These are phyloP conservation scores for Cabera pusaria DNA, from an alignment of 2,888 invertebrate genomes.

Conservation along the genomic window DNA sequence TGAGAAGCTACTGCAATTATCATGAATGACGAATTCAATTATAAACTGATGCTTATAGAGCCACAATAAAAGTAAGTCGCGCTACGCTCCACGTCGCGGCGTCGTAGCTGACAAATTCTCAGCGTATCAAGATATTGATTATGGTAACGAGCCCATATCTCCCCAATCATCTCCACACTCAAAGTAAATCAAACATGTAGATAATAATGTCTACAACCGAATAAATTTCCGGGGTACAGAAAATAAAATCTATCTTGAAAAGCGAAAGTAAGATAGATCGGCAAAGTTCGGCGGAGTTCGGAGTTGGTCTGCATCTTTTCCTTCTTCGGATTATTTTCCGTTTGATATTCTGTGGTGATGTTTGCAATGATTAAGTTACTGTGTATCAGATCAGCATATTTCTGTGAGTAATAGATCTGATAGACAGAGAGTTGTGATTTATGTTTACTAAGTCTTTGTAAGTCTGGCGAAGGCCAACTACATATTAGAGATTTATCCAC, in stretches of 20 bases:
- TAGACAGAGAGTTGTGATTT: too few relatives aligned
- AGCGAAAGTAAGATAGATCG: conserved; percentile 75
- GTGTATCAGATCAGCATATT: too few relatives aligned
- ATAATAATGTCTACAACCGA: conserved; percentile 50
- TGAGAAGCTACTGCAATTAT: too few relatives aligned
- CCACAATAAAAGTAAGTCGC: too few relatives aligned
- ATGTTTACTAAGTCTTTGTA: too few relatives aligned
- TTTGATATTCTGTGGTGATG: conserved; percentile 11
- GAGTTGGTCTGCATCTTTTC: conserved; percentile 23
- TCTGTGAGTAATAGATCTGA: too few relatives aligned
- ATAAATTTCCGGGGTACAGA: conserved; percentile 44
- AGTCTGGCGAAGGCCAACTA: too few relatives aligned
- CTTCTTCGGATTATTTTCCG: conserved; percentile 18
- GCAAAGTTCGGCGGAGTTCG: conserved; percentile 61
- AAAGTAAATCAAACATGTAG: conserved; percentile 44
- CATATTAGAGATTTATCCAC: too few relatives aligned
- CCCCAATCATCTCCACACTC: conserved; percentile 33
- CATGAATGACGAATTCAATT: too few relatives aligned
- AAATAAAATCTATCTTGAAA: conserved; percentile 66
- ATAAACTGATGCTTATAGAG: too few relatives aligned
- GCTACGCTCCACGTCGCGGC: conserved; percentile 2
- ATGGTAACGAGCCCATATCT: conserved; percentile 32
- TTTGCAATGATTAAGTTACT: conserved; percentile 3
- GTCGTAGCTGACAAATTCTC: conserved; percentile 21
- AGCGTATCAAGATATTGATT: conserved; percentile 31